Base-by-base conservation (phyloP, 2,888 invertebrate genomes). In the Erebia aethiops region DNA sequence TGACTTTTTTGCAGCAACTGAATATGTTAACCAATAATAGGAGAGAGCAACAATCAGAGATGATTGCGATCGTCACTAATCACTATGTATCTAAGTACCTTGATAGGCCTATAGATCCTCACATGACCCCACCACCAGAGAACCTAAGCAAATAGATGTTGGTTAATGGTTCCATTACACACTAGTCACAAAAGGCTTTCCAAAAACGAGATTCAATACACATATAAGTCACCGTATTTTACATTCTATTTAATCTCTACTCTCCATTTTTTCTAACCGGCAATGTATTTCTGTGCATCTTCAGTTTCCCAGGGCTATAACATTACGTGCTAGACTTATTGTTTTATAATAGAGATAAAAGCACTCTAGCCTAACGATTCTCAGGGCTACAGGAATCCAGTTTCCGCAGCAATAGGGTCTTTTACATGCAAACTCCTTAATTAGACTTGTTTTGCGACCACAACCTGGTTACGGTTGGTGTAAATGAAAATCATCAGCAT, bases 361-460 rank as follows among this genome's bases (percentile, higher is more conserved):
- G 46, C 69, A 69, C 69, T 74, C 67, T 69, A 73, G 69, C 69
- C 63, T 74, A 69, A 71, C 67, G 67, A 72, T 69, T 73, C 72
- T 69, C 71, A 69, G 71, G 63, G 58, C 75, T 67, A 74, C 74
- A 74, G 74, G 81, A 78, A 81, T 82, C 80, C 78, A 79, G 84
- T 82, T 78, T 78, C 75, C 70, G 71, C 64, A 51, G 70, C 70
- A 75, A 72, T 76, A 76, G 72, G 78, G 79, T 78, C 71, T 70
- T 78, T 73, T 76, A 82, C 84, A 81, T 84, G 79, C 82, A 82
- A 81, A 79, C 74, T 75, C 78, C 76, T 78, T 84, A 85, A 86
- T 85, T 84, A 82, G 77, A 79, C 79, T 80, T 75, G 80, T 78
- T 81, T 75, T 75, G 76, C 73, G 74, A 80, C 74, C 77, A 73